Evolutionary conservation across 1,140 invertebrate genomes (phyloP).

Genomic region (Trialeurodes vaporariorum): DNA sequence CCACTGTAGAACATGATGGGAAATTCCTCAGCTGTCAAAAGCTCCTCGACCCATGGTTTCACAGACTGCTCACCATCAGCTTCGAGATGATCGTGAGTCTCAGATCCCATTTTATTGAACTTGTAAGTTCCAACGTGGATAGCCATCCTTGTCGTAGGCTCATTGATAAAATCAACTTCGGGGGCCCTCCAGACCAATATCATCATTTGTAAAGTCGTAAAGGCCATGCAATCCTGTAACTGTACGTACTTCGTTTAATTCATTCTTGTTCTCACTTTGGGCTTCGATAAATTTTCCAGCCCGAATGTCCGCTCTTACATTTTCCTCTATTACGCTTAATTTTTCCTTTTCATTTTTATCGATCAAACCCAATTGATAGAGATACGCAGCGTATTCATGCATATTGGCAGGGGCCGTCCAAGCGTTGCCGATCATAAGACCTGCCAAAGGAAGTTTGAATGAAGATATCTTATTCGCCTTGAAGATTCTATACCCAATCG

Average conservation of each 20-base stretch:
- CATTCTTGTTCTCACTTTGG: slow-evolving; percentile 29
- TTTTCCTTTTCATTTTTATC: slow-evolving; percentile 18
- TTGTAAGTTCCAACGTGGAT: neutral
- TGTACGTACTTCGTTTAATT: slow-evolving; percentile 45
- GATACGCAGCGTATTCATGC: slow-evolving; percentile 62
- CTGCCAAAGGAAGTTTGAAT: slow-evolving; percentile 47
- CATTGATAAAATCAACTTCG: slow-evolving; percentile 42
- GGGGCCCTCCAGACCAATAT: slow-evolving; percentile 28
- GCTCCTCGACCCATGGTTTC: slow-evolving; percentile 55
- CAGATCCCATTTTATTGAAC: slow-evolving; percentile 33
- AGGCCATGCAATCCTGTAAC: slow-evolving; percentile 36
- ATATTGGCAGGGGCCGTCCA: slow-evolving; percentile 68
- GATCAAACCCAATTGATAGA: slow-evolving; percentile 58
- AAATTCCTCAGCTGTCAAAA: slow-evolving; percentile 46
- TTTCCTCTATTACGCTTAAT: neutral
- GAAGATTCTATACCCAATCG: slow-evolving; percentile 63
- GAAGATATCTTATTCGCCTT: slow-evolving; percentile 45
- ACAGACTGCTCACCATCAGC: slow-evolving; percentile 73
- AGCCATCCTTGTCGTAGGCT: slow-evolving; percentile 35
- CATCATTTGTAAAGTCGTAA: slow-evolving; percentile 41
- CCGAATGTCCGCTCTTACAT: neutral
- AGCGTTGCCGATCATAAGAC: slow-evolving; percentile 75
- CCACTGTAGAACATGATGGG: slow-evolving; percentile 64
- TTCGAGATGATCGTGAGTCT: slow-evolving; percentile 55
- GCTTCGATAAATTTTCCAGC: slow-evolving; percentile 21